phyloP scores from a whole-genome alignment of 2,888 invertebrate species.

The Timema podura region DNA sequence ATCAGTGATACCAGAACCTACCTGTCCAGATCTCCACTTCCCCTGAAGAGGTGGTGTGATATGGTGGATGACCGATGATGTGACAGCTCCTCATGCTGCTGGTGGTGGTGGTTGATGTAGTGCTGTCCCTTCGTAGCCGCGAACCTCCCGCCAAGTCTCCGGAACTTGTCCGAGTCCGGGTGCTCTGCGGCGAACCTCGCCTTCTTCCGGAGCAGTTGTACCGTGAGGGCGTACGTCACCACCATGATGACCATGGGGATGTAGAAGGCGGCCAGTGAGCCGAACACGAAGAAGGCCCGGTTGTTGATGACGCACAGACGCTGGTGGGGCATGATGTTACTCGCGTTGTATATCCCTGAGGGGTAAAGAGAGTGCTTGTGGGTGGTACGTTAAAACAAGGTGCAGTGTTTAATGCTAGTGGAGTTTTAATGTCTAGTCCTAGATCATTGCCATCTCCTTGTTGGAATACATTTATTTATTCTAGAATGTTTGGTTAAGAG shows the following conservation, averaged over 20 bases:
- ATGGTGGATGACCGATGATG: slow-evolving; percentile 28
- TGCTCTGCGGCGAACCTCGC: slow-evolving; percentile 65
- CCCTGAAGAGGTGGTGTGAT: slow-evolving; percentile 31
- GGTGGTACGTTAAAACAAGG: not conserved
- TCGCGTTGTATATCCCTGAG: slow-evolving; percentile 68
- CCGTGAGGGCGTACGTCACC: slow-evolving; percentile 84
- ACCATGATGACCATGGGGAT: slow-evolving; percentile 95
- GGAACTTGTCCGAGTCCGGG: slow-evolving; percentile 51
- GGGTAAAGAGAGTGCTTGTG: not conserved
- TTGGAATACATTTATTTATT: no score
- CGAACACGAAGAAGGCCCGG: slow-evolving; percentile 82
- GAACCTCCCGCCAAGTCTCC: slow-evolving; percentile 44
- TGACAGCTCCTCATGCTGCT: slow-evolving; percentile 5
- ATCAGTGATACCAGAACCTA: slow-evolving; percentile 23
- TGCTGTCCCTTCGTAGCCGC: slow-evolving; percentile 36
- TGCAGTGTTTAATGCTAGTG: not conserved
- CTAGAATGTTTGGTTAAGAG: no score
- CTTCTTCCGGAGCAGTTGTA: slow-evolving; percentile 76
- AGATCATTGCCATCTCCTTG: no score
- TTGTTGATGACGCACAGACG: slow-evolving; percentile 78
- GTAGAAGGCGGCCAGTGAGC: slow-evolving; percentile 90
- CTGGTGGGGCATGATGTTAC: slow-evolving; percentile 76
- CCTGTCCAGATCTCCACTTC: slow-evolving; percentile 20
- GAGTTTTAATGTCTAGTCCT: no score
- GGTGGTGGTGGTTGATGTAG: slow-evolving; percentile 41